phyloP scores from a whole-genome alignment of 2,113 vertebrate genomes.

The Catharus fuscescens region DNA sequence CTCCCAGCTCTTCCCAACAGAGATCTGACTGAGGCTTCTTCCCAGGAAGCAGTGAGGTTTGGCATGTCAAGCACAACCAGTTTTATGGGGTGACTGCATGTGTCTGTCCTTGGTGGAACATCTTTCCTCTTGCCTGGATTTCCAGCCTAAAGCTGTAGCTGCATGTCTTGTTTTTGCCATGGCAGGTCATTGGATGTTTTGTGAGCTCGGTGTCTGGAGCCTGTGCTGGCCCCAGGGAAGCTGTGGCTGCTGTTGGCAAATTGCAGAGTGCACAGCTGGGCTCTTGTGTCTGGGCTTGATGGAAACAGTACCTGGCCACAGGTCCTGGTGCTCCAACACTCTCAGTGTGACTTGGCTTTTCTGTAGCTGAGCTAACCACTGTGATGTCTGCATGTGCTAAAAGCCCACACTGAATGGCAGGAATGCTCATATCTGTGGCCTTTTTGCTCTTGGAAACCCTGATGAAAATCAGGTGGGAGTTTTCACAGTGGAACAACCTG shows the following conservation, averaged over 20 bases:
- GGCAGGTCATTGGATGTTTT: not conserved
- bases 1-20: not conserved
- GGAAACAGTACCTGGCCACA: not conserved
- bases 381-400: not conserved
- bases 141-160: not conserved
- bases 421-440: not conserved
- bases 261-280: not conserved
- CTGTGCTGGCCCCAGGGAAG: not conserved
- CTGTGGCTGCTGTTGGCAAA: not conserved
- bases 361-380: not conserved
- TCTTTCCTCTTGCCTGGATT: not conserved
- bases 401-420: not conserved
- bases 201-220: not conserved
- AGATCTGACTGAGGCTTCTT: not conserved
- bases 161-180: not conserved
- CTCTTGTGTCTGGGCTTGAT: not conserved
- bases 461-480: not conserved
- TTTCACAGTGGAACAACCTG: not conserved
- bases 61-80: not conserved
- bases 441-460: not conserved
- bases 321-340: not conserved
- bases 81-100: slow-evolving; percentile 31
- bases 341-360: not conserved
- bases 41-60: slow-evolving; percentile 38
- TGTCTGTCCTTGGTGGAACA: slow-evolving; percentile 2